These are phyloP conservation scores for Holacanthella duospinosa DNA, from an alignment of 2,888 invertebrate species.

Conservation along the genomic window DNA sequence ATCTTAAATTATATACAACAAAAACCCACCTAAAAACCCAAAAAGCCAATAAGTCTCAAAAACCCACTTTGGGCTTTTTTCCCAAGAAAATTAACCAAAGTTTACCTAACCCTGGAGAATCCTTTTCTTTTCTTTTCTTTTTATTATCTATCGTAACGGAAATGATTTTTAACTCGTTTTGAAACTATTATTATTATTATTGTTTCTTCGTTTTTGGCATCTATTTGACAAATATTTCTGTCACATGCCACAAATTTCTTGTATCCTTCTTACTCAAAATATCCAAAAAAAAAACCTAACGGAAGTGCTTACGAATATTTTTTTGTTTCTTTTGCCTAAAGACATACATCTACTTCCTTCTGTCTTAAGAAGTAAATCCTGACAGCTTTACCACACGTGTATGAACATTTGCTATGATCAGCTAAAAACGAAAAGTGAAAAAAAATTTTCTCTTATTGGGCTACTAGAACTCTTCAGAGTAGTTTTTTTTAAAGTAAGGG, in stretches of 20 bases:
- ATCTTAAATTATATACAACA: no score
- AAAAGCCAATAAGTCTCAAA: no score
- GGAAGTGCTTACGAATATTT: background rate
- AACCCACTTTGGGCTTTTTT: no score
- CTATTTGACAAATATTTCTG: background rate
- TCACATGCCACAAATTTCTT: no score
- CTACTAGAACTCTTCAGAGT: background rate
- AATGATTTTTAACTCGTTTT: background rate
- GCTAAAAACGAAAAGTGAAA: no score
- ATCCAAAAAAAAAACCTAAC: background rate
- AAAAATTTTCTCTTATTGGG: conserved; percentile 2
- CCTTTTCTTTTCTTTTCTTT: background rate
- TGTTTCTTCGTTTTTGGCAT: background rate
- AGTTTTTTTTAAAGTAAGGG: background rate
- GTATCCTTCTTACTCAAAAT: background rate
- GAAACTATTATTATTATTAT: background rate
- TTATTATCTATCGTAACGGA: background rate
- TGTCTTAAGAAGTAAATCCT: background rate
- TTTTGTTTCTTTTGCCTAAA: background rate
- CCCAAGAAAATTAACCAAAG: no score
- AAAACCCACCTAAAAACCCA: no score
- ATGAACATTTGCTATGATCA: conserved; percentile 2
- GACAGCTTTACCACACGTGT: conserved; percentile 1
- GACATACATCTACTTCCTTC: background rate
- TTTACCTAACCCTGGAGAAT: no score